Base-by-base conservation (phyloP, 2,888 invertebrate species). In the Aphodius sticticus region DNA sequence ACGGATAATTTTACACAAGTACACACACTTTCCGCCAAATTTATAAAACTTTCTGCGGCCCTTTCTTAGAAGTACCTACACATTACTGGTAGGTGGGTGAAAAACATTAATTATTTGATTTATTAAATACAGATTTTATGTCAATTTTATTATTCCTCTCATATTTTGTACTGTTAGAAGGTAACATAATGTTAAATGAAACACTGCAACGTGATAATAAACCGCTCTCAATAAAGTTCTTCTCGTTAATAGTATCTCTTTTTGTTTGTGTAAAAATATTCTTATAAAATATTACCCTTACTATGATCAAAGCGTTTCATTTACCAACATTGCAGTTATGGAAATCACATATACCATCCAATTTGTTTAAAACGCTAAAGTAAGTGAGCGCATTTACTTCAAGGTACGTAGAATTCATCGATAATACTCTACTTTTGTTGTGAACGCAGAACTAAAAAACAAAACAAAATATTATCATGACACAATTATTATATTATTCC, bases 201-300 rank as follows among this genome's bases (percentile, higher is more conserved):
- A 53, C 53, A 53, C 53, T 53, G 53, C 53, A 53, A 53, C 53
- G 53, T 53, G 53, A 53, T 53, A 53, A 12, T 53, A 53, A 53
- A 53, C 53, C 53, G 53, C 53, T 12, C 53, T 53, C 53, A 53
- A 53, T 53, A 53, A 53, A 53, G 53, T 53, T 53, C 53, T 53
- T 53, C 53, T 53, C 53, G 53, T 53, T 53, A 53, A 53, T 53
- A 53, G 53, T 53, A 12, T 53, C 53, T 53, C 53, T 53, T 53
- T 53, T 53, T 53, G 53, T 53, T 5, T 53, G 12, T 53, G 53
- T 53, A 53, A 53, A 53, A 53, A 53, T 53, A 71, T 71, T 35
- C 16, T 71, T 71, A 71, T 71, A 16, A 71, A 71, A 26, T 26
- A 71, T 74, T 74, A 74, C 74, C 74, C 74, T 74, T 74, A 36